Conservation (phyloP, 92 coral and sea anemone genomes). For the Palythoa heliodiscus region DNA sequence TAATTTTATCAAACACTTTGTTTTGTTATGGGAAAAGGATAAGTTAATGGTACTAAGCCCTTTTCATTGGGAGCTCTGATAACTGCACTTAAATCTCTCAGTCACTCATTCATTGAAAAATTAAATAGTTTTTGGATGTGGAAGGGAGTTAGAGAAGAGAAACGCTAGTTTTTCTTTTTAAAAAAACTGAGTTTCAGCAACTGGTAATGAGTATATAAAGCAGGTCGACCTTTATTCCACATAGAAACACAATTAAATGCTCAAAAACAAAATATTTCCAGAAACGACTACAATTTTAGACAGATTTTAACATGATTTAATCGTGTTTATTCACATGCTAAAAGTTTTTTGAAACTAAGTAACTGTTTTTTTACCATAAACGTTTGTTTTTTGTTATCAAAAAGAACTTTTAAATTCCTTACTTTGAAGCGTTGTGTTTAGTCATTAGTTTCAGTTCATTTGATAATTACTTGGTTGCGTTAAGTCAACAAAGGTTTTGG, state of each 20-base stretch:
- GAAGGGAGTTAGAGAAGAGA: too few relatives aligned
- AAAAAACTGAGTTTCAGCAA: too few relatives aligned
- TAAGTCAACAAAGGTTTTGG: constrained; percentile 38
- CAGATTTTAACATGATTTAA: too few relatives aligned
- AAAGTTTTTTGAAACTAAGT: not conserved
- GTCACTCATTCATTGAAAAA: not conserved
- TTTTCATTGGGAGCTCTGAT: not conserved
- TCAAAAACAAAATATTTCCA: too few relatives aligned
- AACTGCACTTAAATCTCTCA: not conserved
- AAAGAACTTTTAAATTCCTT: not conserved
- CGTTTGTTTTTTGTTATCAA: not conserved
- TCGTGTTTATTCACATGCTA: too few relatives aligned
- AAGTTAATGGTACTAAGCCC: not conserved
- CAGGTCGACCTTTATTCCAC: too few relatives aligned
- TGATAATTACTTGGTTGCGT: too few relatives aligned
- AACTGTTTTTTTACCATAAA: not conserved
- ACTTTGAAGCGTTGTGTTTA: not conserved
- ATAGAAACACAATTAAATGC: too few relatives aligned
- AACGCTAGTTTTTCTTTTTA: too few relatives aligned
- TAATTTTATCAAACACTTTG: constrained; percentile 9
- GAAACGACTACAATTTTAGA: too few relatives aligned
- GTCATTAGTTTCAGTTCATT: not conserved
- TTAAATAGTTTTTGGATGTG: too few relatives aligned
- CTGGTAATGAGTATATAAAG: too few relatives aligned
- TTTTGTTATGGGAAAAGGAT: not conserved